Base-by-base conservation (phyloP, 2,888 invertebrate species). In the Orgyia antiqua region DNA sequence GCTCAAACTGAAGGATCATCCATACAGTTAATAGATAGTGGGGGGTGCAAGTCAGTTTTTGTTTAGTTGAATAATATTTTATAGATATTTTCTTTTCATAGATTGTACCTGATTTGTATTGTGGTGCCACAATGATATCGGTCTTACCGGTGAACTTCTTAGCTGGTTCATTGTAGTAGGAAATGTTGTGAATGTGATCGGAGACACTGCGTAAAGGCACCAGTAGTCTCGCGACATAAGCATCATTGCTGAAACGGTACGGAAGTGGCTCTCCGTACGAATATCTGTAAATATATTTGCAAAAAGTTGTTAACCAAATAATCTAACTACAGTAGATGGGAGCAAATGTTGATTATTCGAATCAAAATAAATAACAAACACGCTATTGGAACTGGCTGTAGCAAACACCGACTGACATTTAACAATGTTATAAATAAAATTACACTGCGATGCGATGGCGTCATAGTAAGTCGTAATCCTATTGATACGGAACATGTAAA, bases 161-260 rank as follows among this genome's bases (percentile, higher is more conserved):
- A 44, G 90, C 90, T 37, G 93, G 91, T 45, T 91, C 91, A 24
- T 89, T 88, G 75, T 92, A 93, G 80, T 90, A 91, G 6, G 90
- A 89, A 45, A 90, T 84, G 56, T 83, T 87, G 51, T 89, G 88
- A 39, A 91, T 88, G 52, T 90, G 88, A 57, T 89, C 88, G 42
- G 87, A 80, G 33, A 90, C 88, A 61, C 88, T 32, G 48, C 90
- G 89, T 33, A 89, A 80, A 2, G 93, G 92, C 52, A 90, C 79
- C 41, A 93, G 74, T 44, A 94, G 82, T 51, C 90, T 90, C 33
- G 90, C 88, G 42, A 94, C 87, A 78, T 94, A 94, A 36, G 92
- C 90, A 58, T 94, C 93, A 63, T 89, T 89, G 65, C 84, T 84
- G 68, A 90, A 88, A 63, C 91, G 89, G 63, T 89, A 89, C 27